Conservation (phyloP, 2,888 invertebrate species). For the Euclidia mi region DNA sequence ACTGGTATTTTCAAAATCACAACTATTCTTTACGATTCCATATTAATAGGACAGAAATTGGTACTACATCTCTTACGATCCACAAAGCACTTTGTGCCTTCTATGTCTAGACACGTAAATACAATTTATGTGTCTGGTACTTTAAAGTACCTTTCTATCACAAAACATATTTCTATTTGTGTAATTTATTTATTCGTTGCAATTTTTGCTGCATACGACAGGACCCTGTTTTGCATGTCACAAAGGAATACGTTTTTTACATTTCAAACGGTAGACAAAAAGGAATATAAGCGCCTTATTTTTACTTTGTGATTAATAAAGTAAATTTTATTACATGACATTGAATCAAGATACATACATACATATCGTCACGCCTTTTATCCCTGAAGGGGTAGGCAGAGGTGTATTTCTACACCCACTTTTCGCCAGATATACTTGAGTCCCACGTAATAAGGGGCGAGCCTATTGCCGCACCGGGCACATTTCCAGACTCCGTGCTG, state of each 20-base stretch:
- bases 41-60: constrained; percentile 14
- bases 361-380: no score
- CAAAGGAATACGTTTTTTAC: neutral
- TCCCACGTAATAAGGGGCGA: no score
- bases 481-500: no score
- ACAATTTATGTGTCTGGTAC: constrained; percentile 55
- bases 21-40: neutral
- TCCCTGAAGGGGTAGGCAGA: no score
- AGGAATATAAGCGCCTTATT: neutral
- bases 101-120: constrained; percentile 55
- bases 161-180: constrained; percentile 19
- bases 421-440: no score
- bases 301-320: neutral
- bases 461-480: no score
- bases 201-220: neutral
- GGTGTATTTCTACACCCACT: no score
- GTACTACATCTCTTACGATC: constrained; percentile 25
- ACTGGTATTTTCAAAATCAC: constrained; percentile 6
- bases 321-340: no score
- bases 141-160: constrained; percentile 33
- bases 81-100: constrained; percentile 44
- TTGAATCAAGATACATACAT: no score
- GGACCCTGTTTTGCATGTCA: neutral
- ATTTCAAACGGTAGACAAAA: constrained; percentile 1
- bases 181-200: constrained; percentile 9